Conservation (phyloP, 2,113 vertebrate genomes). For the Mystacornis crossleyi region DNA sequence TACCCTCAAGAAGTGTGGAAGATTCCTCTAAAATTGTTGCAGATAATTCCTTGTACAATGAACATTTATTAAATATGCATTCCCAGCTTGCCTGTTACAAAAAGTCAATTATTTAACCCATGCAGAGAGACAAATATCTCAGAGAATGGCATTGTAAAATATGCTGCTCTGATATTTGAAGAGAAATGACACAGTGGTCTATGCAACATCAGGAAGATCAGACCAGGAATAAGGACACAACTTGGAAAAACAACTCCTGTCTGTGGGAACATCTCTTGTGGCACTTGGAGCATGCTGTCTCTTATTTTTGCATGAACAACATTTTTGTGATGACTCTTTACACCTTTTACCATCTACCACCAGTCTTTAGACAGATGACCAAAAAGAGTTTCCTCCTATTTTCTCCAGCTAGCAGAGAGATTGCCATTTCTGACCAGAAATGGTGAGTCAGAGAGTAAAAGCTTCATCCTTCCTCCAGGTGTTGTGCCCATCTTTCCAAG, state of each 20-base stretch:
- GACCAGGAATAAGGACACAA: not conserved
- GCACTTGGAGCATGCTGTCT: not conserved
- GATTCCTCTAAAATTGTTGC: not conserved
- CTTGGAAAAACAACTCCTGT: not conserved
- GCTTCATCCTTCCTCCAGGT: not conserved
- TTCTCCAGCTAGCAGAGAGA: not conserved
- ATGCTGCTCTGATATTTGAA: not conserved
- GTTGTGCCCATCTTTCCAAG: not conserved
- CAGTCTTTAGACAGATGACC: not conserved
- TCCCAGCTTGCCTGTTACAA: not conserved
- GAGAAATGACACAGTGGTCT: too few species aligned
- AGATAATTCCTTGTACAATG: not conserved
- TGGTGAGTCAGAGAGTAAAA: not conserved
- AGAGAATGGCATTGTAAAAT: not conserved
- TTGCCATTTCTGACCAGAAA: not conserved
- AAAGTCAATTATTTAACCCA: not conserved
- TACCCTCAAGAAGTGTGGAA: not conserved
- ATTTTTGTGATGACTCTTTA: not conserved
- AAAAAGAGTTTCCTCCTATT: not conserved
- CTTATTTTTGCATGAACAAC: not conserved
- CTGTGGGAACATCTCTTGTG: rapidly evolving
- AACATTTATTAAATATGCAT: not conserved
- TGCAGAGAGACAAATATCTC: not conserved
- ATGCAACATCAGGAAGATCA: not conserved
- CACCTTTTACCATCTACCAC: not conserved